Base-by-base conservation (phyloP, 2,888 invertebrate species). In the Strigamia transsilvanica region DNA sequence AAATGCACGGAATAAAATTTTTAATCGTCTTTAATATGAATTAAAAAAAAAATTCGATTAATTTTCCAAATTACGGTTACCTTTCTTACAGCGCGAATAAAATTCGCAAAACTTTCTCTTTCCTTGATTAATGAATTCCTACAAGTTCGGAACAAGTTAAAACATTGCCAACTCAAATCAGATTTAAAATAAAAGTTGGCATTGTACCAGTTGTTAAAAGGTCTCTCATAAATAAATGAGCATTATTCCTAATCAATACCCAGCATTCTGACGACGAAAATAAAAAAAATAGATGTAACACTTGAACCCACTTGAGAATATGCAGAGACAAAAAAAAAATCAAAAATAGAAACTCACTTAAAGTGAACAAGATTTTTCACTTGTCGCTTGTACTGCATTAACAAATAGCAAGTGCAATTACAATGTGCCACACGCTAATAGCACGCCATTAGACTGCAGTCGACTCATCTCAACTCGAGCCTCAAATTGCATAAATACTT, bases 201-300 rank as follows among this genome's bases (percentile, higher is more conserved):
- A 66, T 66, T 66, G 1, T 66, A 66, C 61, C 61, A 66, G 61
- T 12, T 66, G 61, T 21, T 66, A 21, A 66, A 66, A 66, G 61
- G 61, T 66, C 61, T 66, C 61, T 13, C 12, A 66, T 66, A 66
- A 66, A 66, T 66, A 66, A 66, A 66, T 66, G 21, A 66, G 61
- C 18, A 18, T 66, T 66, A 12, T 21, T 23, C 4, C 61, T 66
- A 66, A 66, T 66, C 61, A 66, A 66, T 66, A 66, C 12, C 10
- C 23, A 66, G 61, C 61, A 21, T 9, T 66, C 21, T 21, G 21
- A 46, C 23, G 18, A 66, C 23, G 23, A 66, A 66, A 9, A 21
- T 18, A 10, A 18, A 61, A 61, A 21, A 66, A 66, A 66, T 18
- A n/a, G 12, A 12, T 66, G n/a, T 18, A 18, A 18, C n/a, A 51